A percentile compares a stretch with the other conserved stretches of the same genome.
Conservation (phyloP, 2,113 vertebrate genomes). For the Eptesicus fuscus region DNA sequence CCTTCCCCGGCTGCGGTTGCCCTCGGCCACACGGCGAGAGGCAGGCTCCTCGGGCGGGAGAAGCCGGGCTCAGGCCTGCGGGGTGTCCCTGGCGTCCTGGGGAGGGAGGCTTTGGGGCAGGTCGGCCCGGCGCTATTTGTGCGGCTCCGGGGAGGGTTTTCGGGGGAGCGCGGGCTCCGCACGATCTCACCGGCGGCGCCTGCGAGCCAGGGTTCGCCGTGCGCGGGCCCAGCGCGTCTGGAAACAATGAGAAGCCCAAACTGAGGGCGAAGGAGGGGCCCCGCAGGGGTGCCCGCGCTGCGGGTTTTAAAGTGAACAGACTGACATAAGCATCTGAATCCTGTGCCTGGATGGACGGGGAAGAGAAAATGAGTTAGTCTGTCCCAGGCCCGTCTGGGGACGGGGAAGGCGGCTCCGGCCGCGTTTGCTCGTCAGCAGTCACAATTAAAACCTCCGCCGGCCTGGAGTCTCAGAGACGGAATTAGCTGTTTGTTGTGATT, state of each 20-base stretch:
- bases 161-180: background rate
- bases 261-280: background rate
- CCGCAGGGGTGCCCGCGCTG: background rate
- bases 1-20: background rate
- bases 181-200: background rate
- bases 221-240: background rate
- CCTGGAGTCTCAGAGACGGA: background rate
- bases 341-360: constrained; percentile 2
- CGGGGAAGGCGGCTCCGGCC: background rate
- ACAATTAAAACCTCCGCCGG: background rate
- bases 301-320: background rate
- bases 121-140: accelerated
- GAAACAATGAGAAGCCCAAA: constrained; percentile 43
- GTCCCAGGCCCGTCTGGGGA: constrained; percentile 32
- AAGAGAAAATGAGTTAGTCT: constrained; percentile 59
- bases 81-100: background rate
- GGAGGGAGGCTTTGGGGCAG: background rate
- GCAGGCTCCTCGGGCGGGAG: background rate
- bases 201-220: background rate
- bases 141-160: background rate
- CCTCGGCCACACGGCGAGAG: background rate
- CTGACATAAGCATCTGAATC: constrained; percentile 45
- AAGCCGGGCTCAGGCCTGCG: background rate
- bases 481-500: background rate
- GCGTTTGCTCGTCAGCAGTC: background rate